Conservation (phyloP, 2,113 vertebrate species). For the Corythornis vintsioides region DNA sequence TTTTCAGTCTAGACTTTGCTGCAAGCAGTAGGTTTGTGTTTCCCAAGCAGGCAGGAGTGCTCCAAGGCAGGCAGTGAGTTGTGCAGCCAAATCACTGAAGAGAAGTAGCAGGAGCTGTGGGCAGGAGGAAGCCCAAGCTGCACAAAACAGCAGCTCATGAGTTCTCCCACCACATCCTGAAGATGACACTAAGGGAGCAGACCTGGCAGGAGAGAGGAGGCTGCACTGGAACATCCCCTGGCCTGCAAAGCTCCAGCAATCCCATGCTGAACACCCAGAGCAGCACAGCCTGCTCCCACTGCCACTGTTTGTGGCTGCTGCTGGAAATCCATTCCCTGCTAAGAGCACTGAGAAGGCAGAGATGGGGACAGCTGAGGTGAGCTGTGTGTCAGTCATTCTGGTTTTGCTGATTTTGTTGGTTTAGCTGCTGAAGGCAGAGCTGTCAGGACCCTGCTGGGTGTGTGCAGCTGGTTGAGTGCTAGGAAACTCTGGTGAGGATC, state of each 20-base stretch:
- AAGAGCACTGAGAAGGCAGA: background rate
- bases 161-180: background rate
- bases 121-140: background rate
- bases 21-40: background rate
- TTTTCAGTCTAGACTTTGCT: background rate
- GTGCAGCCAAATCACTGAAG: background rate
- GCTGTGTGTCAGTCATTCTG: background rate
- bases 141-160: background rate
- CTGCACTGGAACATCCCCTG: accelerated
- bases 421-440: background rate
- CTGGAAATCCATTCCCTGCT: background rate
- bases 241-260: background rate
- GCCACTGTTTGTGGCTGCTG: background rate
- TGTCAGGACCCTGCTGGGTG: background rate
- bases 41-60: background rate
- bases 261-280: background rate
- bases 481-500: background rate
- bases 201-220: background rate
- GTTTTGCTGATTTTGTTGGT: background rate
- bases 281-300: background rate
- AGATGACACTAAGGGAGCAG: background rate
- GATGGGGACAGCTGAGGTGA: background rate
- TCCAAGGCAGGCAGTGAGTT: background rate
- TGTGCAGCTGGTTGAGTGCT: background rate
- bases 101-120: background rate